These are phyloP conservation scores for Ailuropoda melanoleuca DNA, from an alignment of 2,113 vertebrate species.

Conservation along the genomic window DNA sequence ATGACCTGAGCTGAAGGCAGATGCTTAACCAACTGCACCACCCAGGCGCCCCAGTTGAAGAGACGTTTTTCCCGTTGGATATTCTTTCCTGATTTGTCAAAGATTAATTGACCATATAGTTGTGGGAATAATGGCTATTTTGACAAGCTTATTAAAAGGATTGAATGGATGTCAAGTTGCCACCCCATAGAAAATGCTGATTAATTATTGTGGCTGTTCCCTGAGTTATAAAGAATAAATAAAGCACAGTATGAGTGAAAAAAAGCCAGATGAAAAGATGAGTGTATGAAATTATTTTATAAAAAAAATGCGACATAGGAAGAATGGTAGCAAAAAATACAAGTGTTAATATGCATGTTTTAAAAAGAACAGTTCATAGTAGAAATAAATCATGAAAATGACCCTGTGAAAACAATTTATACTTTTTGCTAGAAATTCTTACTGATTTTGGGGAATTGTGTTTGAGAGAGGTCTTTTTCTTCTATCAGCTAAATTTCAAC, in stretches of 20 bases:
- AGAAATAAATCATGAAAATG: background rate
- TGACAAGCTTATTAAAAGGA: background rate
- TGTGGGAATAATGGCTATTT: background rate
- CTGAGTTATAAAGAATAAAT: background rate
- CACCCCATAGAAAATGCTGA: background rate
- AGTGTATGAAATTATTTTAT: background rate
- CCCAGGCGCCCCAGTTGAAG: background rate
- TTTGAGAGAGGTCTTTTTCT: background rate
- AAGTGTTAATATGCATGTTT: background rate
- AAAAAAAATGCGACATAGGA: background rate
- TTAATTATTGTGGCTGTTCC: background rate
- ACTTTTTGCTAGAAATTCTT: conserved; percentile 2
- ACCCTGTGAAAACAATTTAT: background rate
- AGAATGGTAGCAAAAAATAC: background rate
- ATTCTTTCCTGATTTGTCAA: background rate
- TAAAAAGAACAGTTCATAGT: background rate
- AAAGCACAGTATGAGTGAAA: background rate
- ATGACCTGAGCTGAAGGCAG: too few species aligned
- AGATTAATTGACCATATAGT: background rate
- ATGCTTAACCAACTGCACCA: too few species aligned
- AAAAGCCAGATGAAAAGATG: background rate
- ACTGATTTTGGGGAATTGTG: background rate
- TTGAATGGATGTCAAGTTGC: background rate
- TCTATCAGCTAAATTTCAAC: background rate
- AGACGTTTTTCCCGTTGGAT: background rate